A percentile compares a stretch with the other conserved stretches of the same genome.
phyloP scores from a whole-genome alignment of 2,797 vertebrate genomes.

The Simalia tracyae region DNA sequence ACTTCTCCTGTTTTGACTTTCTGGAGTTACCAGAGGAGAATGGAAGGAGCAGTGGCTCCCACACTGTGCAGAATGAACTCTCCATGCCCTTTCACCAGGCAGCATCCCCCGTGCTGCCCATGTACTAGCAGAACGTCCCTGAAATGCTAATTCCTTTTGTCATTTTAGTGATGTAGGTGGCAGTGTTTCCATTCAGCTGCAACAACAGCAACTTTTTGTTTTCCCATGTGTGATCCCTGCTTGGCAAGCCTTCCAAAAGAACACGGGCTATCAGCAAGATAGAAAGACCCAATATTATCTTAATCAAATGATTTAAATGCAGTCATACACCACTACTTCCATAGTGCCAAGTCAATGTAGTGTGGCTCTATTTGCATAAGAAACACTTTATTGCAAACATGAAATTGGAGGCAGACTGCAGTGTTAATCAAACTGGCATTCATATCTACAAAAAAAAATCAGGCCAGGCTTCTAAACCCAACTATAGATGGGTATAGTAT shows the following conservation, averaged over 20 bases:
- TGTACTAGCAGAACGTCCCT: neutral
- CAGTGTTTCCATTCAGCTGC: neutral
- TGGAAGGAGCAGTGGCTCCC: neutral
- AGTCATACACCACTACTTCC: neutral
- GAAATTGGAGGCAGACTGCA: neutral
- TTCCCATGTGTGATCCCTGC: neutral
- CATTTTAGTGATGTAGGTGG: neutral
- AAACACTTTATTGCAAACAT: slow-evolving; percentile 11
- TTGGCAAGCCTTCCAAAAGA: neutral
- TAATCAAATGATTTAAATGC: slow-evolving; percentile 6
- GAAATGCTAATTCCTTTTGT: neutral
- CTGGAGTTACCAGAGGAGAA: neutral
- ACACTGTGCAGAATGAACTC: neutral
- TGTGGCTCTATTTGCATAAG: neutral
- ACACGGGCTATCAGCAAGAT: neutral
- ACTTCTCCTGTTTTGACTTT: neutral
- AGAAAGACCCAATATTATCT: neutral
- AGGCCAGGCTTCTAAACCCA: neutral
- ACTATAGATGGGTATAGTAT: neutral
- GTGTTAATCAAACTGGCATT: neutral
- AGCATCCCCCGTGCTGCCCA: neutral
- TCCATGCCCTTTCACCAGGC: neutral
- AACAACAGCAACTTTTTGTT: neutral
- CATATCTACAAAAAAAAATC: slow-evolving; percentile 1
- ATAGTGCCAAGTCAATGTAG: neutral